Percentiles rank a stretch among this genome's conserved stretches.
These are phyloP conservation scores for Oryctolagus cuniculus DNA, from an alignment of 2,113 vertebrate genomes.

Conservation along the genomic window mOryCun1.1 NC_091453.1:49874001-49874500, in stretches of 20 bases:
- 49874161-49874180: neutral
- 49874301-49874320: neutral
- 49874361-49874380: neutral
- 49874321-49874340: neutral
- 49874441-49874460: neutral
- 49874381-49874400: neutral
- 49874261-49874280: neutral
- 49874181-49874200: neutral
- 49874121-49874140: conserved; percentile 1
- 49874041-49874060: conserved; percentile 10
- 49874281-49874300: neutral
- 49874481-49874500: neutral
- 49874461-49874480: neutral
- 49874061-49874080: neutral
- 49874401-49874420: neutral
- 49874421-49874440: neutral
- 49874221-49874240: no score
- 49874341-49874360: neutral
- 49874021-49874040: conserved; percentile 26
- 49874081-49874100: conserved; percentile 17
- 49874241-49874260: no score
- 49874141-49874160: neutral
- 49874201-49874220: neutral
- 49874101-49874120: conserved; percentile 16
- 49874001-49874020: conserved; percentile 46